These are phyloP conservation scores for Luidia sarsii DNA, from an alignment of 53 echinoderm and acorn worm species.

Conservation along the genomic window DNA sequence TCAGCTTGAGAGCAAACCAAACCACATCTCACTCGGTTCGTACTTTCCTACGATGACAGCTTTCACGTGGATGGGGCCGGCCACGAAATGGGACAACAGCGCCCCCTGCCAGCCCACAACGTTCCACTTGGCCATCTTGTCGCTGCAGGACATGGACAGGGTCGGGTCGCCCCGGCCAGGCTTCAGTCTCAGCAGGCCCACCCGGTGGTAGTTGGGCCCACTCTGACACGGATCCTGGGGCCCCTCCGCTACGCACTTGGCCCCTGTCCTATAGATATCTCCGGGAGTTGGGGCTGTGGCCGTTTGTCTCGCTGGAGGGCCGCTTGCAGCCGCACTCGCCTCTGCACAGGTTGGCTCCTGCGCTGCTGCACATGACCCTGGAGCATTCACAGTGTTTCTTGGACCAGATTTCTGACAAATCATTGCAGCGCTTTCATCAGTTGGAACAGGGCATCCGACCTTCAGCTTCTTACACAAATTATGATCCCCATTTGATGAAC, in stretches of 20 bases:
- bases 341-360: background rate
- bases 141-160: conserved; percentile 94
- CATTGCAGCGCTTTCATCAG: too few relatives aligned
- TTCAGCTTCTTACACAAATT: too few relatives aligned
- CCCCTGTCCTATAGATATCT: conserved; percentile 91
- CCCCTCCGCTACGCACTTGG: conserved; percentile 82
- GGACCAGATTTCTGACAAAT: too few relatives aligned
- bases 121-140: conserved; percentile 94
- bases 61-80: conserved; percentile 64
- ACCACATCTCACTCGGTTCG: too few relatives aligned
- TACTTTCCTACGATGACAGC: conserved; percentile 82
- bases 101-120: conserved; percentile 94
- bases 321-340: background rate
- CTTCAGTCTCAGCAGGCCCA: conserved; percentile 78
- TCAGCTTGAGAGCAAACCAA: too few relatives aligned
- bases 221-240: conserved; percentile 61
- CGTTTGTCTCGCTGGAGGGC: background rate
- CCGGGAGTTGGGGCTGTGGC: background rate
- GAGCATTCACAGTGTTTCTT: too few relatives aligned
- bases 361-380: too few relatives aligned
- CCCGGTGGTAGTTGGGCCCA: conserved; percentile 72
- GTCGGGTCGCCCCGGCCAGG: conserved; percentile 90
- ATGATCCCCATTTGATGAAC: too few relatives aligned
- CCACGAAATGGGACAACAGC: conserved; percentile 84
- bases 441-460: too few relatives aligned